Percentiles rank a stretch among this genome's conserved stretches.
phyloP scores from a whole-genome alignment of 1,140 invertebrate genomes.

The Pseudomyrmex gracilis region DNA sequence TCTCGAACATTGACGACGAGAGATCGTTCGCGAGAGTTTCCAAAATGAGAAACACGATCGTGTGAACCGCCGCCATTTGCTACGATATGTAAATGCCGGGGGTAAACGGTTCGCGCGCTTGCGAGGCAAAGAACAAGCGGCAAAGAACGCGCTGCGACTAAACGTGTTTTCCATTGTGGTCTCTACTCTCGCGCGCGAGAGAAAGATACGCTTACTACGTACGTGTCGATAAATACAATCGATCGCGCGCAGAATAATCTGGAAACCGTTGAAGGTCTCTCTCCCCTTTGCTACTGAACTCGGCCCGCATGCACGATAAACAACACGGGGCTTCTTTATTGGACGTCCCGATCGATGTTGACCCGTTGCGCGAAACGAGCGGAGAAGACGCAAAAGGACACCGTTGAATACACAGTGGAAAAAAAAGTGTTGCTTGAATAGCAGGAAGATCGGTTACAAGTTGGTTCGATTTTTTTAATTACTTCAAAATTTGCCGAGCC shows the following conservation, averaged over 20 bases:
- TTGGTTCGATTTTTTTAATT: constrained; percentile 13
- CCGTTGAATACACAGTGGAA: neutral
- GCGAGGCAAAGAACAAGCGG: constrained; percentile 45
- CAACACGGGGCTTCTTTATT: constrained; percentile 45
- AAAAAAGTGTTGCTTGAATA: neutral
- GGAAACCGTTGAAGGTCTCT: constrained; percentile 30
- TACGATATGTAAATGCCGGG: constrained; percentile 17
- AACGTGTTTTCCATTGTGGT: constrained; percentile 50
- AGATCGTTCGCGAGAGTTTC: constrained; percentile 47
- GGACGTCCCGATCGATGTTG: constrained; percentile 36
- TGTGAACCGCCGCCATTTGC: constrained; percentile 13
- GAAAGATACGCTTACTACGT: neutral
- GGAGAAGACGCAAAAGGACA: constrained; percentile 1
- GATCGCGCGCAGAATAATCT: constrained; percentile 52
- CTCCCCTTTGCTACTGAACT: constrained; percentile 33
- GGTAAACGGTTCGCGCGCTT: constrained; percentile 30
- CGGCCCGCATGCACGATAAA: constrained; percentile 3
- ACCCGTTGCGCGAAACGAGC: constrained; percentile 1
- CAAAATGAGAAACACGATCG: constrained; percentile 50
- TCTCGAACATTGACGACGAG: constrained; percentile 9
- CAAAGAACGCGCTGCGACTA: constrained; percentile 10
- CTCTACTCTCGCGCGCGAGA: neutral
- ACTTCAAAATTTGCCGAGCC: neutral
- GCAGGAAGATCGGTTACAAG: neutral
- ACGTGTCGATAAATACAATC: constrained; percentile 18